Evolutionary conservation across 2,797 vertebrate species (phyloP).

Genomic region (Coregonus sp.): DNA sequence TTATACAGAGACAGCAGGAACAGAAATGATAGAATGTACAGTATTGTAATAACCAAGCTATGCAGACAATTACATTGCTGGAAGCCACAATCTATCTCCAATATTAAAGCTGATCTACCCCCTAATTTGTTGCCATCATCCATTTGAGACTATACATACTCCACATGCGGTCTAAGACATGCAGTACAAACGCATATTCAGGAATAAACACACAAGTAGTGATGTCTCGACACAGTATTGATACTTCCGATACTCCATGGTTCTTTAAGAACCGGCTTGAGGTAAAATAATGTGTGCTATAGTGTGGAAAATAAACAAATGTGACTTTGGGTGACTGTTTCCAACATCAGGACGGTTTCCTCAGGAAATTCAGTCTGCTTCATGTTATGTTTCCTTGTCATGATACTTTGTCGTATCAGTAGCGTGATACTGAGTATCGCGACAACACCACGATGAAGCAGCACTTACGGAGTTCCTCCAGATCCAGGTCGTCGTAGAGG

Average conservation of each 20-base stretch:
- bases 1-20: not conserved
- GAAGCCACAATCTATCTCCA: too few relatives aligned
- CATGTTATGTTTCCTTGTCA: not conserved
- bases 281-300: not conserved
- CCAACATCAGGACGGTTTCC: not conserved
- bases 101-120: too few relatives aligned
- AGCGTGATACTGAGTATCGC: not conserved
- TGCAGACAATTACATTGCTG: too few relatives aligned
- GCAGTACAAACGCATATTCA: not conserved
- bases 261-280: not conserved
- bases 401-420: not conserved
- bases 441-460: not conserved
- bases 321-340: not conserved
- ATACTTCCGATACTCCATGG: not conserved
- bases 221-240: not conserved
- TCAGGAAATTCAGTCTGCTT: not conserved
- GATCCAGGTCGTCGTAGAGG: slow-evolving; percentile 91
- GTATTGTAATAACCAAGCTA: too few relatives aligned
- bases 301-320: not conserved
- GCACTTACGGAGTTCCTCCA: slow-evolving; percentile 92
- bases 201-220: not conserved
- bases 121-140: too few relatives aligned
- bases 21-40: not conserved
- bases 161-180: too few relatives aligned
- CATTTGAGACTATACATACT: too few relatives aligned